Evolutionary conservation across 2,113 vertebrate genomes (phyloP).

Genomic region (Chionis minor): DNA sequence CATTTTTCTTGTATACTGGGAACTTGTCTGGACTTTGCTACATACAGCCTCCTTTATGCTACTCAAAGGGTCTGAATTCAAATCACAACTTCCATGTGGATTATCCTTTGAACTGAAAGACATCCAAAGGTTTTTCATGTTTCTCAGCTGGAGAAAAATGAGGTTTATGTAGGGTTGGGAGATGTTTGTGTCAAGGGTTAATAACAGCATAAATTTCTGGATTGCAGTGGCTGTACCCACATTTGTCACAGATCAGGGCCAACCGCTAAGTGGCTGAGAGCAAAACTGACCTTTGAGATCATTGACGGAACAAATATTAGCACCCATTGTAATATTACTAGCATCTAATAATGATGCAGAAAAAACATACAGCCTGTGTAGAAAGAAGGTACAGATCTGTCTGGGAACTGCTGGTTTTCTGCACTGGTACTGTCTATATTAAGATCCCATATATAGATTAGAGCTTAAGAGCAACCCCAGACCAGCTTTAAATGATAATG

Average conservation of each 20-base stretch:
- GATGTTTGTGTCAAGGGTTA: background rate
- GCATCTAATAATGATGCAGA: background rate
- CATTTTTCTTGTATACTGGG: background rate
- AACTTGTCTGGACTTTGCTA: background rate
- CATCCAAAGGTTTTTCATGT: background rate
- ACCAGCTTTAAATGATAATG: background rate
- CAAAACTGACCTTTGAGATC: background rate
- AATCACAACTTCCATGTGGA: background rate
- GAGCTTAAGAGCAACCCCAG: background rate
- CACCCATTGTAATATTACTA: background rate
- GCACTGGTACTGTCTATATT: background rate
- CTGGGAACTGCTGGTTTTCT: background rate
- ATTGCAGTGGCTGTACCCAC: background rate
- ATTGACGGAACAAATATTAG: background rate
- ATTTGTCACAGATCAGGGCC: background rate
- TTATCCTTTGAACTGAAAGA: background rate
- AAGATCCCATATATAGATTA: background rate
- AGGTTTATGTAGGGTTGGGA: background rate
- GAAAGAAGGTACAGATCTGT: background rate
- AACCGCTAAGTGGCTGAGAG: background rate
- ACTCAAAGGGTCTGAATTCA: background rate
- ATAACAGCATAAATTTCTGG: background rate
- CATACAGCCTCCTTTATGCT: background rate
- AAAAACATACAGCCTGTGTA: background rate
- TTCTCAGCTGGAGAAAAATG: background rate